Percentiles rank a stretch among this genome's conserved stretches.
These are phyloP conservation scores for Spialia ferax DNA, from an alignment of 2,888 invertebrate species.

Conservation along the genomic window DNA sequence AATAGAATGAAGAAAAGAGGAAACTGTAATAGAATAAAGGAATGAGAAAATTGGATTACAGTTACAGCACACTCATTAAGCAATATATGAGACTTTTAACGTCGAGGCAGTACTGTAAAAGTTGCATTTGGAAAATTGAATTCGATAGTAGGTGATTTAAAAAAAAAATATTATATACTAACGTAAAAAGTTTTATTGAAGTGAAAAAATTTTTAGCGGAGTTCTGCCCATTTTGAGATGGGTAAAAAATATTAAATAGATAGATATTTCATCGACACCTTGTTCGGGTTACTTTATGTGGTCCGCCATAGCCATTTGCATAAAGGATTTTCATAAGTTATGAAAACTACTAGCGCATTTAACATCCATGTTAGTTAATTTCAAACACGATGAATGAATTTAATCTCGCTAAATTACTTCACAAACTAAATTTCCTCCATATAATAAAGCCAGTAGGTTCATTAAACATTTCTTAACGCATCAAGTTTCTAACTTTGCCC, in stretches of 20 bases:
- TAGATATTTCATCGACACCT: too few species aligned
- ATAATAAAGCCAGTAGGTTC: slow-evolving; percentile 4
- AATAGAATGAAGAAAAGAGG: too few species aligned
- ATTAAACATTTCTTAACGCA: slow-evolving; percentile 27
- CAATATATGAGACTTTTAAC: slow-evolving; percentile 5
- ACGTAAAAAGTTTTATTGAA: too few species aligned
- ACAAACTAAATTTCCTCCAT: neutral
- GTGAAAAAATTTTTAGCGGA: too few species aligned
- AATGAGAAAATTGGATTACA: slow-evolving; percentile 24
- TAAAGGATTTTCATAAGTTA: too few species aligned
- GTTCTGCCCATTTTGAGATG: too few species aligned
- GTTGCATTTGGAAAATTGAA: neutral
- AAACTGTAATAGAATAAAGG: slow-evolving; percentile 16
- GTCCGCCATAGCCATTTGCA: too few species aligned
- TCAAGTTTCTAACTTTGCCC: slow-evolving; percentile 25
- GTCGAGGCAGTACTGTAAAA: neutral
- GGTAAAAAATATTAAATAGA: too few species aligned
- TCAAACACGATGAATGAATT: neutral
- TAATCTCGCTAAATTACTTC: neutral
- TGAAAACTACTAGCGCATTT: too few species aligned
- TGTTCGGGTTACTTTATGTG: too few species aligned
- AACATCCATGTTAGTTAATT: neutral
- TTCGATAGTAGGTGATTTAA: neutral
- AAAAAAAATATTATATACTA: too few species aligned
- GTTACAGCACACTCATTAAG: slow-evolving; percentile 11